These are phyloP conservation scores for Dryadula phaetusa DNA, from an alignment of 2,888 invertebrate genomes.

Conservation along the genomic window DNA sequence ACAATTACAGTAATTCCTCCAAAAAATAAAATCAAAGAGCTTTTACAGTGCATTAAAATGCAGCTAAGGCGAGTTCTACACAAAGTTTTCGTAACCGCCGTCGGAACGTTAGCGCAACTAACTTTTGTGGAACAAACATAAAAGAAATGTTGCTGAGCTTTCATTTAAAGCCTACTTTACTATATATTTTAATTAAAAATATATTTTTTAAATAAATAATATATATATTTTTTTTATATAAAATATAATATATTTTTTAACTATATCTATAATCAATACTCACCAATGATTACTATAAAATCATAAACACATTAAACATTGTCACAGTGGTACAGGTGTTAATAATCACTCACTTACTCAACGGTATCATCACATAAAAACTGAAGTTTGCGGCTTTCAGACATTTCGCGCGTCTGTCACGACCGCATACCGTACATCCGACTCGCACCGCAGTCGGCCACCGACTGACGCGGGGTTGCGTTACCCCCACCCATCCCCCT, in stretches of 20 bases:
- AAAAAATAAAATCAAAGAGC: slow-evolving; percentile 16
- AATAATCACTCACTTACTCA: slow-evolving; percentile 64
- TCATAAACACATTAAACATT: slow-evolving; percentile 73
- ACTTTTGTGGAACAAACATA: slow-evolving; percentile 26
- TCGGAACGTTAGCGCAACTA: slow-evolving; percentile 27
- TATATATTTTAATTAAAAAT: not conserved
- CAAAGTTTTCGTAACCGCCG: slow-evolving; percentile 27
- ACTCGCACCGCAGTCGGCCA: slow-evolving; percentile 65
- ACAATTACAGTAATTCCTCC: slow-evolving; percentile 6
- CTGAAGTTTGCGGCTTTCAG: slow-evolving; percentile 53
- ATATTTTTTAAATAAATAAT: not conserved
- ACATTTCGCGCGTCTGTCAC: slow-evolving; percentile 67
- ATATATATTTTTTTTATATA: not conserved
- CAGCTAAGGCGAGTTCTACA: slow-evolving; percentile 17
- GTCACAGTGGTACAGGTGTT: slow-evolving; percentile 49
- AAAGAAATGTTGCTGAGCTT: slow-evolving; percentile 18
- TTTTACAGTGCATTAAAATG: slow-evolving; percentile 22
- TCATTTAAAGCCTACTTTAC: not conserved
- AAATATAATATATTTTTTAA: too few relatives aligned
- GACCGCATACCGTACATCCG: slow-evolving; percentile 64
- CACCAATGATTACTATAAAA: slow-evolving; percentile 82
- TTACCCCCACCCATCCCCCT: slow-evolving; percentile 41
- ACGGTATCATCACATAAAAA: slow-evolving; percentile 60
- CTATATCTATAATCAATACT: slow-evolving; percentile 51
- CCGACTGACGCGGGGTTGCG: slow-evolving; percentile 65